phyloP scores from a whole-genome alignment of 1,140 invertebrate genomes.

The Trichonephila clavipes region DNA sequence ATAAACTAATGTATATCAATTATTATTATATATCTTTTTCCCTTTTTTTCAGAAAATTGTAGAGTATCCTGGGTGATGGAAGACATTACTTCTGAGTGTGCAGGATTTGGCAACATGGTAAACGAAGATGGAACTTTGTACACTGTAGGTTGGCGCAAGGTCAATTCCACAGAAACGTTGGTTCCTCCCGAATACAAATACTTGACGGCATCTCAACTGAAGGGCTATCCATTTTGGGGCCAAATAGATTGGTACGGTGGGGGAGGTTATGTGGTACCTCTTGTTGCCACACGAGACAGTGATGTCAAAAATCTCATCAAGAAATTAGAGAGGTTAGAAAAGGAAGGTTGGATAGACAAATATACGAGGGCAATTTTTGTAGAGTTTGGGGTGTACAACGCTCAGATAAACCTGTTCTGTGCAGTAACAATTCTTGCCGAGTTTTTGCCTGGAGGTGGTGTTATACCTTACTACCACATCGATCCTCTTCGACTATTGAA shows the following conservation, averaged over 20 bases:
- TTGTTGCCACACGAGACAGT: conserved; percentile 79
- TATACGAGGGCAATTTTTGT: conserved; percentile 83
- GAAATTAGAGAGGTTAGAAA: conserved; percentile 79
- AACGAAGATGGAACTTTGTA: conserved; percentile 79
- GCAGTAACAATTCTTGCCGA: conserved; percentile 82
- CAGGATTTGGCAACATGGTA: conserved; percentile 78
- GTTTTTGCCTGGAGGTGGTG: conserved; percentile 82
- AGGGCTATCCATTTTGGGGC: conserved; percentile 82
- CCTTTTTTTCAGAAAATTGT: conserved; percentile 79
- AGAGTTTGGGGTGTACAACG: conserved; percentile 84
- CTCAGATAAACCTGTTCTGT: conserved; percentile 83
- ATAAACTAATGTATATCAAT: no score
- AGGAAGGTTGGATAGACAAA: conserved; percentile 82
- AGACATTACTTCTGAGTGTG: conserved; percentile 79
- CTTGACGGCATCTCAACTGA: conserved; percentile 79
- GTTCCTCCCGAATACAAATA: conserved; percentile 78
- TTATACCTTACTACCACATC: conserved; percentile 82
- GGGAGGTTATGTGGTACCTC: conserved; percentile 83
- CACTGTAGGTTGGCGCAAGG: conserved; percentile 58
- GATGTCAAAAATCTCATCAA: conserved; percentile 78
- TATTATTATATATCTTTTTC: no score
- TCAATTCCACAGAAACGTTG: conserved; percentile 46
- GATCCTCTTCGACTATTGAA: conserved; percentile 81
- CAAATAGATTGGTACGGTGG: conserved; percentile 81
- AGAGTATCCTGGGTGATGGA: conserved; percentile 78